These are phyloP conservation scores for Dendrocincla fuliginosa DNA, from an alignment of 2,797 vertebrate genomes.

Conservation along the genomic window DNA sequence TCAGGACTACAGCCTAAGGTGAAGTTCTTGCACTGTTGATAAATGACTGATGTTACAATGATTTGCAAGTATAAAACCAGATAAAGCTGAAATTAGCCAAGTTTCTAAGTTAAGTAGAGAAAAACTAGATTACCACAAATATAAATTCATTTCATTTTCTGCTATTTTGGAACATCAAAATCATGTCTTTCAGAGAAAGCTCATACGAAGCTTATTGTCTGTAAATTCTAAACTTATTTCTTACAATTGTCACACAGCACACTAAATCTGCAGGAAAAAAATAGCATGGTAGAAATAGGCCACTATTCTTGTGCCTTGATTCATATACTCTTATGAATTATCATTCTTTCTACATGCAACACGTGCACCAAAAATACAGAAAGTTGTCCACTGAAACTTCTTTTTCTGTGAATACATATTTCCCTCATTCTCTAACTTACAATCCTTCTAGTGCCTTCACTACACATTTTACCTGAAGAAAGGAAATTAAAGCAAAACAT, in stretches of 20 bases:
- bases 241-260: neutral
- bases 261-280: neutral
- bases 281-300: neutral
- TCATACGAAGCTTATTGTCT: neutral
- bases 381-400: neutral
- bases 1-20: neutral
- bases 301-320: neutral
- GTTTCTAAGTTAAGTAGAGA: neutral
- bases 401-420: neutral
- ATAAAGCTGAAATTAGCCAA: neutral
- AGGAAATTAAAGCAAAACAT: neutral
- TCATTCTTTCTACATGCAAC: neutral
- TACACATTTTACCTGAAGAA: neutral
- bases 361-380: neutral
- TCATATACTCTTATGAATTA: neutral
- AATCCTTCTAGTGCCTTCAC: neutral
- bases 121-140: neutral
- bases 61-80: neutral
- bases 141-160: neutral
- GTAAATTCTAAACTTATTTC: neutral
- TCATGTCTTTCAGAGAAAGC: neutral
- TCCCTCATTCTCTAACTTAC: neutral
- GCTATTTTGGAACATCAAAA: neutral
- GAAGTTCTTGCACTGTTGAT: neutral
- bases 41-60: neutral